Evolutionary conservation across 2,113 vertebrate genomes (phyloP).

Genomic region (Sarotherodon lohbergeri): DNA sequence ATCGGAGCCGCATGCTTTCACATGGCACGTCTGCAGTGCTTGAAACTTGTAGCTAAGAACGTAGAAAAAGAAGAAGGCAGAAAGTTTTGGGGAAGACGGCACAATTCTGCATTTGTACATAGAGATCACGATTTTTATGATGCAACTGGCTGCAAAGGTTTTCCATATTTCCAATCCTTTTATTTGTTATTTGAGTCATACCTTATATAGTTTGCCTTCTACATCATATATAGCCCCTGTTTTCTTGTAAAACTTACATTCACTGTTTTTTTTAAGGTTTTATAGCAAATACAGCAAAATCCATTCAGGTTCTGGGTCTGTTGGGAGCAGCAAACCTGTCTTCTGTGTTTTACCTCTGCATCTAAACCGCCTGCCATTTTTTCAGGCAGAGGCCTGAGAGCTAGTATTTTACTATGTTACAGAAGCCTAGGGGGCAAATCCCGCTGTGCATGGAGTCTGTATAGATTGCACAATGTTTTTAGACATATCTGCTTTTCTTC

Average conservation of each 20-base stretch:
- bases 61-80: not conserved
- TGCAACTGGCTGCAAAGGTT: not conserved
- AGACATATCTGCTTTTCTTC: not conserved
- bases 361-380: not conserved
- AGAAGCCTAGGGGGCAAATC: not conserved
- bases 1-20: not conserved
- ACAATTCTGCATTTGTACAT: not conserved
- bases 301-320: not conserved
- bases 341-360: not conserved
- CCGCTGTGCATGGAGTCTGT: not conserved
- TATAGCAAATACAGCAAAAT: not conserved
- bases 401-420: not conserved
- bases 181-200: not conserved
- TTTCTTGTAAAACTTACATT: not conserved
- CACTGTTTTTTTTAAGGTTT: not conserved
- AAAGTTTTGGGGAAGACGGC: not conserved
- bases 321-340: not conserved
- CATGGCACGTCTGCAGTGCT: not conserved
- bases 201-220: not conserved
- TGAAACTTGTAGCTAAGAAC: not conserved
- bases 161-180: not conserved
- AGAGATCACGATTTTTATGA: not conserved
- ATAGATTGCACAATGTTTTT: not conserved
- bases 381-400: not conserved
- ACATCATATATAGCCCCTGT: not conserved